Percentiles rank a stretch among this genome's conserved stretches.
These are phyloP conservation scores for Tetropium fuscum DNA, from an alignment of 2,888 invertebrate species.

Conservation along the genomic window DNA sequence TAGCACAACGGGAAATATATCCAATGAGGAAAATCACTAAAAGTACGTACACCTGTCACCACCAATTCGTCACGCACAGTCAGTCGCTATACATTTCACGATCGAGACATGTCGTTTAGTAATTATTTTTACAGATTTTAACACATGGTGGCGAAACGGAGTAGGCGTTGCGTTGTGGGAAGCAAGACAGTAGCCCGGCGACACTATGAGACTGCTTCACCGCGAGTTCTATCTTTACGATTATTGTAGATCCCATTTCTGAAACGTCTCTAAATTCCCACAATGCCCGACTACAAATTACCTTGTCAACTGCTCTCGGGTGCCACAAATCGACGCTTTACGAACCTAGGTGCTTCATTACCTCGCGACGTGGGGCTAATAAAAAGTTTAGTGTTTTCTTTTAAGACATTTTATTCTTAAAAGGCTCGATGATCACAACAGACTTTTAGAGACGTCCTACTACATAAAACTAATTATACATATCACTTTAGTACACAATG, in stretches of 20 bases:
- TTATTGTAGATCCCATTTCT: constrained; percentile 24
- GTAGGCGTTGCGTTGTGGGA: neutral
- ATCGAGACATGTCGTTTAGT: neutral
- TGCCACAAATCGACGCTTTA: constrained; percentile 15
- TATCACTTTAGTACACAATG: too few relatives aligned
- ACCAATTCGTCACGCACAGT: neutral
- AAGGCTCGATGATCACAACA: too few relatives aligned
- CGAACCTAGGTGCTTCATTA: constrained; percentile 4
- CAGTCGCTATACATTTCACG: neutral
- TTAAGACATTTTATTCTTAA: too few relatives aligned
- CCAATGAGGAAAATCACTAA: neutral
- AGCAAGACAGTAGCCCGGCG: constrained; percentile 5
- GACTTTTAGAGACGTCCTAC: too few relatives aligned
- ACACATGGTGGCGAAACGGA: constrained; percentile 28
- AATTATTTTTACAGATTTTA: constrained; percentile 25
- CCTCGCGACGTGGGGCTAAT: too few relatives aligned
- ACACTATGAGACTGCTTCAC: constrained; percentile 27
- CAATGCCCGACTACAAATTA: constrained; percentile 36
- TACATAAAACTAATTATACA: too few relatives aligned
- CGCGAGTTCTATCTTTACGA: constrained; percentile 38
- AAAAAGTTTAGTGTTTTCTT: too few relatives aligned
- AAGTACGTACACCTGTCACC: neutral
- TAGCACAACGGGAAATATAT: neutral
- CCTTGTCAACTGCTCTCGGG: constrained; percentile 21
- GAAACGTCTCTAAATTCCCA: constrained; percentile 35